phyloP scores from a whole-genome alignment of 2,797 vertebrate species.

The Tauraco hartlaubi region DNA sequence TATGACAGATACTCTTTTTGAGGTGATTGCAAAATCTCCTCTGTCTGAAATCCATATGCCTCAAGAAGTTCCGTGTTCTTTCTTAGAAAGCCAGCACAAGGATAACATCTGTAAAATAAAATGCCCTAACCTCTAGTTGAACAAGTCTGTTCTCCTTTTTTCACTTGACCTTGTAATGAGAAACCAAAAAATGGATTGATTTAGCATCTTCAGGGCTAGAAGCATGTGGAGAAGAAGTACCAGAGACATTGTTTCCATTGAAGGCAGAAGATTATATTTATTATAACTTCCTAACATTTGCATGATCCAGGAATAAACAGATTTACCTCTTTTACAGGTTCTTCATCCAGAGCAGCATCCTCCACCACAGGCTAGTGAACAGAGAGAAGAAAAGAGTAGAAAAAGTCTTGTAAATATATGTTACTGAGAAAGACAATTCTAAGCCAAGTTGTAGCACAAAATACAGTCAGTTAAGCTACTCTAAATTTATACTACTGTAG shows the following conservation, averaged over 20 bases:
- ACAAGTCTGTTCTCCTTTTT: background rate
- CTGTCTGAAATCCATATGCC: fast-evolving
- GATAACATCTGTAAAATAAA: background rate
- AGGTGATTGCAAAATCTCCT: background rate
- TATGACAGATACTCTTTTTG: background rate
- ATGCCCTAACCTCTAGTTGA: background rate
- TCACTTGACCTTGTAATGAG: background rate
- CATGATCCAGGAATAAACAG: background rate
- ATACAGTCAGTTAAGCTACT: background rate
- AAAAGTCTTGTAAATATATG: background rate
- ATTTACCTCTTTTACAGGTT: conserved; percentile 71
- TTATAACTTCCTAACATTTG: background rate
- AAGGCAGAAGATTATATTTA: background rate
- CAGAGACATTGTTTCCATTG: background rate
- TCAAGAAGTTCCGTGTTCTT: background rate
- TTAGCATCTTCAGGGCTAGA: background rate
- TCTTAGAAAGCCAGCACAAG: background rate
- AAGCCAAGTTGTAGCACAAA: background rate
- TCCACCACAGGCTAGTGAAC: conserved; percentile 65
- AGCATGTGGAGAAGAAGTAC: background rate
- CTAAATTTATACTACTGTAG: background rate
- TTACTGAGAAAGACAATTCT: background rate
- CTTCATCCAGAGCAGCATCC: conserved; percentile 58
- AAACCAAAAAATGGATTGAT: background rate
- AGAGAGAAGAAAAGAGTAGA: background rate